Base-by-base conservation (phyloP, 2,113 vertebrate genomes). In the Corythornis cristatus region DNA sequence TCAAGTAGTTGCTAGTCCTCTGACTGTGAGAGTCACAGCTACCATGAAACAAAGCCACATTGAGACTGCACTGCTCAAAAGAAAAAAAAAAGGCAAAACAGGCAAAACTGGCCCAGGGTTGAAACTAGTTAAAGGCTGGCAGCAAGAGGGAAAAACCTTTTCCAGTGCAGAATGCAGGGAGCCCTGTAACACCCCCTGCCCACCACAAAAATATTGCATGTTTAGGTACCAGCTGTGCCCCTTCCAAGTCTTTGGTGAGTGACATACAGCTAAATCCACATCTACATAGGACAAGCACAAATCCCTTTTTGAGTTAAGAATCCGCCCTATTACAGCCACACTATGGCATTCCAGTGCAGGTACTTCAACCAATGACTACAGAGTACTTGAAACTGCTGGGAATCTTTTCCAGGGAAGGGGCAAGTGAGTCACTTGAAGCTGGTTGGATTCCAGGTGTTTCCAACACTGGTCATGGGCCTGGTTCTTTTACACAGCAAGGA, bases 161-260 rank as follows among this genome's bases (percentile, higher is more conserved):
- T 23, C 48, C 48, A 50, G 3, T 50, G 48, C 48, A 90, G 70
- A 67, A 71, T 23, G 18, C 57, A 81, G 81, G 37, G 40, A 88
- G 20, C 23, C 23, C 89, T 40, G 0, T 3, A 67, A 53, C 21
- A 70, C 7, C 54, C 54, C 66, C 72, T 12, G 15, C 5, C 45
- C 68, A 33, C 58, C n/a, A 42, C 5, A 46, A 9, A 46, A 67
- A 1, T 3, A 23, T 0, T 58, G 13, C 53, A 12, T 5, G 21
- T 31, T 75, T n/a, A 74, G 4, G 23, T 53, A 4, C 4, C 6
- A 71, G 19, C 2, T 4, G 28, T 22, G 33, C 3, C 19, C 31
- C 28, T 56, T 5, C 31, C 3, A 66, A 82, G 31, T 28, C 86
- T 66, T 31, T 22, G 28, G 45, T 54, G 37, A 17, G 20, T 54